Base-by-base conservation (phyloP, 2,888 invertebrate genomes). In the Colletes collaris region DNA sequence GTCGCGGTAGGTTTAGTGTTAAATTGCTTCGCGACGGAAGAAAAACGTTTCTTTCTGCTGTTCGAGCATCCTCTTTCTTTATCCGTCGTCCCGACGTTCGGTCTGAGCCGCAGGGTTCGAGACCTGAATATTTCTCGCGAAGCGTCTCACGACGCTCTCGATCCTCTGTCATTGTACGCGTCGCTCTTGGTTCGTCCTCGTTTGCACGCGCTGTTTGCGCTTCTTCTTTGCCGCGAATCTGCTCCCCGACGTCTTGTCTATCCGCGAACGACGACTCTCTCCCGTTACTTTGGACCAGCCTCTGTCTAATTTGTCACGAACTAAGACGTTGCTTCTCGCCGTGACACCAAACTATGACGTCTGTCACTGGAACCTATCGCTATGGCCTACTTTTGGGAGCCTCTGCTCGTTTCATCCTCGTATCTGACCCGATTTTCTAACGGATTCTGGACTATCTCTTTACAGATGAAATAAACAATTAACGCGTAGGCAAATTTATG, bases 141-240 rank as follows among this genome's bases (percentile, higher is more conserved):
- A 60, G 67, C 37, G 50, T 16, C 59, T 67, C 10, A 66, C 50
- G 66, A 58, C 63, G 35, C 13, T 72, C 53, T 76, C 66, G 76
- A 76, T 79, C 65, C 49, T 16, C 58, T 64, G 52, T 72, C 60
- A 44, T 68, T 46, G 64, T 13, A 27, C 46, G 50, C 52, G 35
- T 53, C 46, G 62, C 66, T 56, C 60, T 56, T 50, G 16, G 46
- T 52, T 67, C 64, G 46, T 65, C 35, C 44, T 13, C 58, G 52
- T 76, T 76, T 58, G 70, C 65, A 52, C 66, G 16, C 19, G 37
- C 6, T 68, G 72, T 77, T 77, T 66, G 65, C 13, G 46, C 56
- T 65, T 53, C 53, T 67, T 52, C 55, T 40, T 59, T 13, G 56
- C 46, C 37, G 46, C 10, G 16, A 8, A 44, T 46, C 46, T 50